These are phyloP conservation scores for Apeltes quadracus DNA, from an alignment of 2,113 vertebrate genomes.

Conservation along the genomic window DNA sequence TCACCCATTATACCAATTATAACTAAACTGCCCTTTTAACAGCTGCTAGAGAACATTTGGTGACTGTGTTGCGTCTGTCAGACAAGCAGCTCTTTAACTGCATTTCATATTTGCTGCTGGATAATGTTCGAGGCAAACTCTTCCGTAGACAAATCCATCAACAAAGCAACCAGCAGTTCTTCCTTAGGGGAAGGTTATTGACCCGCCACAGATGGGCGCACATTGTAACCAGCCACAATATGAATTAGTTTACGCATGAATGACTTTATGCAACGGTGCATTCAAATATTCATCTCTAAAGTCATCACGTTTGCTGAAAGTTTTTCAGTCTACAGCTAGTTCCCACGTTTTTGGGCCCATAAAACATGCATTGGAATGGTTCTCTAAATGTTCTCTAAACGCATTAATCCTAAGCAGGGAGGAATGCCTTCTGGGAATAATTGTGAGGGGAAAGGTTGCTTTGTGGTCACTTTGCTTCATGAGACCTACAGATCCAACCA, in stretches of 20 bases:
- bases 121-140: background rate
- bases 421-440: too few species aligned
- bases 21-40: background rate
- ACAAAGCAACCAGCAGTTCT: too few species aligned
- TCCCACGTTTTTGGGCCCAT: background rate
- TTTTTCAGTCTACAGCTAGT: background rate
- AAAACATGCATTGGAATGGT: background rate
- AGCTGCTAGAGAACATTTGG: too few species aligned
- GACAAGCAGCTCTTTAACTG: background rate
- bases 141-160: background rate
- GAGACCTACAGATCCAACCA: background rate
- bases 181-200: background rate
- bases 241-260: too few species aligned
- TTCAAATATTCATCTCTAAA: background rate
- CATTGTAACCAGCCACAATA: background rate
- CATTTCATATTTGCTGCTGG: background rate
- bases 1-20: slow-evolving; percentile 1
- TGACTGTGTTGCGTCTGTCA: background rate
- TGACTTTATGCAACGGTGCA: background rate
- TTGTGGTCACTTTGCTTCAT: background rate
- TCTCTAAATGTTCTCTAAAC: too few species aligned
- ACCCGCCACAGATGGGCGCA: too few species aligned
- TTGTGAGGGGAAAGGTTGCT: background rate
- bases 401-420: too few species aligned
- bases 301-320: background rate